These are phyloP conservation scores for Sylvia borin DNA, from an alignment of 2,797 vertebrate genomes.

Conservation along the genomic window DNA sequence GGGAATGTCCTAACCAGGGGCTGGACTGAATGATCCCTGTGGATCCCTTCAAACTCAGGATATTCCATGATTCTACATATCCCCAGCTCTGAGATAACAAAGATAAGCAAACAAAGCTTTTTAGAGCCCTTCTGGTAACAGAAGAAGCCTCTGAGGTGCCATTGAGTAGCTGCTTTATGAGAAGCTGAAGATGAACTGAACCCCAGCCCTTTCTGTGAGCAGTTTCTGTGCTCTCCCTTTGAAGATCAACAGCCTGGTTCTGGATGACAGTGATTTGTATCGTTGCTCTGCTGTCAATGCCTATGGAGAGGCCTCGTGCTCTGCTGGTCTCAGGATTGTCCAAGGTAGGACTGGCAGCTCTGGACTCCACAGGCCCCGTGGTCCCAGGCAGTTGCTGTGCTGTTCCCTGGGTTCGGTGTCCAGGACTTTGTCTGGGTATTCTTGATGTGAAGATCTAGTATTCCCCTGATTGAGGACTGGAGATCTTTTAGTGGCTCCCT, in stretches of 20 bases:
- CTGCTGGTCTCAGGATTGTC: constrained; percentile 77
- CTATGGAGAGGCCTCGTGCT: constrained; percentile 84
- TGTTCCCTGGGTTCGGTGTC: not conserved
- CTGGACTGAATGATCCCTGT: not conserved
- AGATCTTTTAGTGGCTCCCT: not conserved
- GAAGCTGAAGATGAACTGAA: not conserved
- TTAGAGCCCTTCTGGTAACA: not conserved
- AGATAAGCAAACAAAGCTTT: not conserved
- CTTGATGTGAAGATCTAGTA: not conserved
- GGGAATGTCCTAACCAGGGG: not conserved
- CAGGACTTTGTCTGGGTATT: not conserved
- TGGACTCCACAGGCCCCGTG: not conserved
- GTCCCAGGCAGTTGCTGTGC: not conserved
- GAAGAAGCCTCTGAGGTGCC: not conserved
- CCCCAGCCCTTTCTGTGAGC: not conserved
- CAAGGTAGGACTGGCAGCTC: constrained; percentile 74
- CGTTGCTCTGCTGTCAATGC: constrained; percentile 83
- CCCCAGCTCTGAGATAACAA: not conserved
- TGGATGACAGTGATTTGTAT: constrained; percentile 80
- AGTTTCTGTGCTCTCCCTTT: not conserved
- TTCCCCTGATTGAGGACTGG: not conserved
- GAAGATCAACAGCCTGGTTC: constrained; percentile 80
- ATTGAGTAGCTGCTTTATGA: not conserved
- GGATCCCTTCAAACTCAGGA: not conserved
- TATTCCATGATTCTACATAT: not conserved